Base-by-base conservation (phyloP, 2,797 vertebrate genomes). In the Gallinago solitaria region DNA sequence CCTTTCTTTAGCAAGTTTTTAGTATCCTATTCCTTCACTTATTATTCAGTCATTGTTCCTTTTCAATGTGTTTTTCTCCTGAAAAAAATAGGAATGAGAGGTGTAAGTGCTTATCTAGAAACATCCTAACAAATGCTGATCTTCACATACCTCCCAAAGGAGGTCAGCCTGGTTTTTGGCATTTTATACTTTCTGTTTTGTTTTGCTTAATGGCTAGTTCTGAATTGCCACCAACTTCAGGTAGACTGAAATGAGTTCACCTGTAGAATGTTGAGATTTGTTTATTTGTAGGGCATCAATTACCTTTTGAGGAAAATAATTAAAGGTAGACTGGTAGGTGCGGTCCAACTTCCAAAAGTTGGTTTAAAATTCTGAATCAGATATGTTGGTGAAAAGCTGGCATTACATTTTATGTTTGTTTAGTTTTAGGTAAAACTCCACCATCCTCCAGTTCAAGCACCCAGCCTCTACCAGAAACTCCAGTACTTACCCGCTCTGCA, bases 341-440 rank as follows among this genome's bases (percentile, higher is more conserved):
- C 13, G 47, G 45, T 47, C 45, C 45, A 47, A 12, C 2, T 80
- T 95, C 32, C 24, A 83, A 61, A 88, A 57, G n/a, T 21, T 28
- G n/a, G 51, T 33, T 59, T 30, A 57, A 54, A 73, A 33, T 35
- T 3, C 20, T 9, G 7, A 48, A 16, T 51, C 13, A 24, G 27
- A 53, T 65, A 9, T 33, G 19, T 57, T 75, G 61, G 59, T 89
- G 67, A 70, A 93, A 89, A 94, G n/a, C 70, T 61, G 87, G 48
- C 43, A 9, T 80, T 50, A 63, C 39, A 16, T 68, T 74, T 91
- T 33, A 1, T 27, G 20, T 57, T 78, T 88, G 79, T 77, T 93
- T 68, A 97, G 97, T 63, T 75, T 73, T 94, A 99, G 99, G 98
- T 95, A 99, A 99, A 98, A 96, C 97, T 51, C 96, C 97, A 56